Base-by-base conservation (phyloP, 2,113 vertebrate genomes). In the Podarcis raffonei region DNA sequence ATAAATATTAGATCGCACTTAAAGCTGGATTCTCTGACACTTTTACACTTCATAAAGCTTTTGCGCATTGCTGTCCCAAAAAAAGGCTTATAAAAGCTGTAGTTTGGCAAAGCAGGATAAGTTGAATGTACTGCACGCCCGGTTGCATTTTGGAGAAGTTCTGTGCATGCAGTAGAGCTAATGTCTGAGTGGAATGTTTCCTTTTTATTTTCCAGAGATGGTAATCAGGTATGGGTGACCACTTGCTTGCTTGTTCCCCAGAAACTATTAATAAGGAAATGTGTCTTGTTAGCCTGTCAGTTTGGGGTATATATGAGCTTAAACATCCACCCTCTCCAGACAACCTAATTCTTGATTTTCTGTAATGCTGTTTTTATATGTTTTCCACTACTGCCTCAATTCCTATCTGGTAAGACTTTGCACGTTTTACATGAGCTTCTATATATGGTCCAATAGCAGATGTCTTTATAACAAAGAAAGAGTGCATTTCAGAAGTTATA, bases 131-230 rank as follows among this genome's bases (percentile, higher is more conserved):
- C 89, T 97, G 97, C 97, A 97, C 96, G 97, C 86, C 90, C 7
- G 15, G 92, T 95, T 95, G 95, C 93, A 91, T 95, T 96, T 96
- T 96, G 95, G 91, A 94, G 91, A 94, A 92, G 90, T 95, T 62
- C 93, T 95, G 94, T 97, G 97, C 97, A 98, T 98, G 97, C 96
- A 81, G 3, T 93, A 90, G 81, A 91, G 93, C 92, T 94, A 93
- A 93, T 76, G 65, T 89, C 11, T 91, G 57, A 92, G 91, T 92
- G 94, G 95, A 93, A 95, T 97, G 93, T 95, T 95, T 97, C 97
- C 90, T 92, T 96, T 74, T 66, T 78, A 2, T 53, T 68, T 96
- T 97, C 89, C 97, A 97, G 97, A 95, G 89, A 91, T 93, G 96
- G 87, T 92, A 88, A 93, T 32, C 53, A 97, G 96, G 95, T 97